phyloP scores from a whole-genome alignment of 1,140 invertebrate genomes.

The Triops longicaudatus region DNA sequence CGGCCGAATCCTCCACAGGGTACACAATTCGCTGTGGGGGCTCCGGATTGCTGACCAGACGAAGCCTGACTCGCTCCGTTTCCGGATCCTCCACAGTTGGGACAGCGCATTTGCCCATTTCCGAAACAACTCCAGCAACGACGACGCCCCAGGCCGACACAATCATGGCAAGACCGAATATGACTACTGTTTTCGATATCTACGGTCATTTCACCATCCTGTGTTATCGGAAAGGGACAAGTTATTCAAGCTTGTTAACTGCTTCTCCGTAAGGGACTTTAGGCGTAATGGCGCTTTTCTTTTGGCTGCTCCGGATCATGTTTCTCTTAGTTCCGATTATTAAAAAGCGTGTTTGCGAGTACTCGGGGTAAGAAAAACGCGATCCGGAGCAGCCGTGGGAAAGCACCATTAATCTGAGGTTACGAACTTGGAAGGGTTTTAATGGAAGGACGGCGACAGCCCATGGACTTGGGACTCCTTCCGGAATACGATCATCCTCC shows the following conservation, averaged over 20 bases:
- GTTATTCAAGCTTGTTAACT: not conserved
- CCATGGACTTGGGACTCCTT: constrained; percentile 24
- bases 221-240: not conserved
- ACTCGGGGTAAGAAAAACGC: no score
- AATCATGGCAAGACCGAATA: constrained; percentile 27
- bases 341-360: no score
- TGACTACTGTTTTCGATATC: constrained; percentile 24
- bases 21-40: constrained; percentile 17
- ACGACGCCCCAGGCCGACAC: constrained; percentile 24
- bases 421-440: constrained; percentile 19
- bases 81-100: constrained; percentile 25
- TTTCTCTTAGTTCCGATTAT: no score
- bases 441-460: constrained; percentile 29
- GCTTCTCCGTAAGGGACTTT: not conserved
- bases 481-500: not conserved
- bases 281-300: no score
- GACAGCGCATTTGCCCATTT: constrained; percentile 26
- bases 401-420: no score
- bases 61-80: not conserved
- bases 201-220: constrained; percentile 24
- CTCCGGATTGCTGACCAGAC: not conserved
- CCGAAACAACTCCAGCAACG: constrained; percentile 29
- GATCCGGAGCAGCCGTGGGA: no score
- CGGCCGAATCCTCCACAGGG: constrained; percentile 24
- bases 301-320: no score